Evolutionary conservation across 2,113 vertebrate genomes (phyloP).

Genomic region (Bostrychus sinensis): DNA sequence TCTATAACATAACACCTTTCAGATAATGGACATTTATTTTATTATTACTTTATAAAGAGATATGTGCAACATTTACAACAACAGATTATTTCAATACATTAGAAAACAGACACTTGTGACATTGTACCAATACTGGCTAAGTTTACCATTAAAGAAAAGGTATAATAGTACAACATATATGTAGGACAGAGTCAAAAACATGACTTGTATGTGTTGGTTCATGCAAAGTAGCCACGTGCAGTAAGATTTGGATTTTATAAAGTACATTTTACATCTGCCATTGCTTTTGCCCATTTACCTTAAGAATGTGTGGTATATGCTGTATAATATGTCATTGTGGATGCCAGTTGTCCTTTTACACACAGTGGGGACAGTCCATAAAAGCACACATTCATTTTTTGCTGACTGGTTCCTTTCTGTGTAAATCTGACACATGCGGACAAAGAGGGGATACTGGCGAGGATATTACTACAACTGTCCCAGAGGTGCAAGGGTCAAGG

Average conservation of each 20-base stretch:
- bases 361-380: not conserved
- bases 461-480: no score
- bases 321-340: not conserved
- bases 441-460: not conserved
- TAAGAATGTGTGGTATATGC: not conserved
- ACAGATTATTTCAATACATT: no score
- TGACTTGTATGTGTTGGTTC: not conserved
- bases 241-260: not conserved
- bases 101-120: no score
- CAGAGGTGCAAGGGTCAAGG: not conserved
- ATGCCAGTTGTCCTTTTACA: slow-evolving; percentile 3
- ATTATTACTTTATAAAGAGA: no score
- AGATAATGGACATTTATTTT: no score
- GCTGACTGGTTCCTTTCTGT: not conserved
- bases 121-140: no score
- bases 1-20: no score
- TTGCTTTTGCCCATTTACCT: not conserved
- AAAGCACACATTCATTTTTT: not conserved
- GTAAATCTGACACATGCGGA: not conserved
- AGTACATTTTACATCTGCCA: not conserved
- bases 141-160: no score
- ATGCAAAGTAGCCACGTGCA: not conserved
- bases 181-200: not conserved
- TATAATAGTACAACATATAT: no score
- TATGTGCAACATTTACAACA: no score